Evolutionary conservation across 2,113 vertebrate species (phyloP).

Genomic region (Gavia stellata): DNA sequence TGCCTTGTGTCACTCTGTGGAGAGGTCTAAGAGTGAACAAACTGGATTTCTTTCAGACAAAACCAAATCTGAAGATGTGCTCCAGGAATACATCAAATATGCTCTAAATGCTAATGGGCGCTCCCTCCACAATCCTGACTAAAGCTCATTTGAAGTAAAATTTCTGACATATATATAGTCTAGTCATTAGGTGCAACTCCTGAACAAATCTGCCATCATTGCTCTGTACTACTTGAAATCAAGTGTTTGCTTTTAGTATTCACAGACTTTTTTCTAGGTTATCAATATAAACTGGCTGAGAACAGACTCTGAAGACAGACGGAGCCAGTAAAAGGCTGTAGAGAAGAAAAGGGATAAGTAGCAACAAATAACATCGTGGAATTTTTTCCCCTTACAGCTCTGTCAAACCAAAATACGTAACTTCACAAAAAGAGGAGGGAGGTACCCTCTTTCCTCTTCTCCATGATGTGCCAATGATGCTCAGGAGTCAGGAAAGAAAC

Average conservation of each 20-base stretch:
- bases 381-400: fast-evolving
- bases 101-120: neutral
- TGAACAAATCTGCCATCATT: neutral
- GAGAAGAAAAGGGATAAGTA: neutral
- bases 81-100: neutral
- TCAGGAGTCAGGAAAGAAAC: neutral
- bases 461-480: too few species aligned
- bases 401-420: neutral
- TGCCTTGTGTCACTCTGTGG: neutral
- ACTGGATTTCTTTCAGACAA: neutral
- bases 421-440: fast-evolving
- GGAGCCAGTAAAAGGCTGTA: neutral
- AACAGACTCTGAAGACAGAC: neutral
- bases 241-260: neutral
- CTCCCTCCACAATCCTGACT: neutral
- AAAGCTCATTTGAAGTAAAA: neutral
- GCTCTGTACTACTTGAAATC: neutral
- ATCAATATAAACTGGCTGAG: neutral
- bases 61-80: neutral
- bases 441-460: neutral
- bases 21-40: neutral
- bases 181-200: neutral
- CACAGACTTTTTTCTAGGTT: neutral
- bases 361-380: neutral
- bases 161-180: neutral